Conservation (phyloP, 2,888 invertebrate genomes). For the Drosophila colorata region DNA sequence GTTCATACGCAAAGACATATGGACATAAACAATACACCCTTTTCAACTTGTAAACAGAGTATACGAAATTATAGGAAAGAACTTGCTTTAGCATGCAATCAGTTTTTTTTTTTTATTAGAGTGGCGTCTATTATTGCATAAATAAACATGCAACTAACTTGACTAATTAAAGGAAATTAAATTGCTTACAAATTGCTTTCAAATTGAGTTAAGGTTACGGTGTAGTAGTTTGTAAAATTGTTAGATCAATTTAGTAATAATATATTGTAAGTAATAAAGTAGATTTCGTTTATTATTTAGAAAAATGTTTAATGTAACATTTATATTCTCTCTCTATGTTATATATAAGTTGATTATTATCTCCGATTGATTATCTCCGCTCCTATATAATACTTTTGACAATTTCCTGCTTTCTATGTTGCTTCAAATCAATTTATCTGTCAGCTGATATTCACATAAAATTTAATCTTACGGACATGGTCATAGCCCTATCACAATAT, state of each 20-base stretch:
- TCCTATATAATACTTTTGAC: neutral
- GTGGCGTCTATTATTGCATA: slow-evolving; percentile 9
- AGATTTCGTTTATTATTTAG: neutral
- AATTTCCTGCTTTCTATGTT: slow-evolving; percentile 20
- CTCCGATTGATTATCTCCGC: no score
- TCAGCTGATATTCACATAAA: slow-evolving; percentile 9
- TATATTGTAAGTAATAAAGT: neutral
- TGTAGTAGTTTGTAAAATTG: neutral
- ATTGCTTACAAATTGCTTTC: slow-evolving; percentile 25
- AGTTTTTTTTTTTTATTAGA: neutral
- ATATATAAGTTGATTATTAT: no score
- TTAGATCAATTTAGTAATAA: neutral
- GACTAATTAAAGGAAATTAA: slow-evolving; percentile 24
- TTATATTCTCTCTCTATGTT: no score
- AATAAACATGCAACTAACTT: slow-evolving; percentile 14
- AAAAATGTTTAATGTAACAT: neutral
- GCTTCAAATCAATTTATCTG: slow-evolving; percentile 24
- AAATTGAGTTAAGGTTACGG: neutral
- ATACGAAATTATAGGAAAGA: neutral
- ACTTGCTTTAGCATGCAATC: slow-evolving; percentile 2
- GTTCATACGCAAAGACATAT: no score
- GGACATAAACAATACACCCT: neutral
- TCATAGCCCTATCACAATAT: slow-evolving; percentile 24
- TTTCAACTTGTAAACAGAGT: neutral
- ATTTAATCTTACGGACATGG: slow-evolving; percentile 40